These are phyloP conservation scores for Rhodinocichla rosea DNA, from an alignment of 2,113 vertebrate genomes.

Conservation along the genomic window DNA sequence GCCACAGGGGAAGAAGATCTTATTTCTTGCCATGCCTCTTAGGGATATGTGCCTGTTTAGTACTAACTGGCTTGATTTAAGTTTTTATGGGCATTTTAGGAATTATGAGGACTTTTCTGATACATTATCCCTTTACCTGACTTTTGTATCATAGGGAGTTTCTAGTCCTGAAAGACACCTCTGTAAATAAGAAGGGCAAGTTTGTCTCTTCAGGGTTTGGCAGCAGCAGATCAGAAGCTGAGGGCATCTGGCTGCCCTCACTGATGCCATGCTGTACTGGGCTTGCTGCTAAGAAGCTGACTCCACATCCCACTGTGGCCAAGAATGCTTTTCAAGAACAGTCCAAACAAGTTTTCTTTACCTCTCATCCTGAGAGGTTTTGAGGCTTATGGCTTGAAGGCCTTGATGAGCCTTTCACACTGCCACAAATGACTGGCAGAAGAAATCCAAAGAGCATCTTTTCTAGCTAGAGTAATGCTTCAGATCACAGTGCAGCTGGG, in stretches of 20 bases:
- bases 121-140: neutral
- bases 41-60: neutral
- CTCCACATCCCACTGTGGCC: neutral
- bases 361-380: neutral
- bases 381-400: neutral
- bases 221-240: neutral
- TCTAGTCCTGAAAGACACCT: neutral
- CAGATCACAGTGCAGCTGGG: neutral
- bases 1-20: neutral
- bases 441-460: neutral
- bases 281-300: neutral
- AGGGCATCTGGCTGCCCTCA: neutral
- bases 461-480: neutral
- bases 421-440: neutral
- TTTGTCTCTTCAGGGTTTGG: neutral
- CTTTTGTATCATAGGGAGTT: neutral
- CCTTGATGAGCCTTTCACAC: neutral
- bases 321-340: slow-evolving; percentile 51
- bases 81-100: neutral
- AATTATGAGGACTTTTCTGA: neutral
- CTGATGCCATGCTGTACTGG: neutral
- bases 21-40: neutral
- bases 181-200: neutral
- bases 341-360: neutral
- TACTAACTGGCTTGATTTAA: neutral